Conservation (phyloP, 2,888 invertebrate genomes). For the Eueremaeus valkanovi region DNA sequence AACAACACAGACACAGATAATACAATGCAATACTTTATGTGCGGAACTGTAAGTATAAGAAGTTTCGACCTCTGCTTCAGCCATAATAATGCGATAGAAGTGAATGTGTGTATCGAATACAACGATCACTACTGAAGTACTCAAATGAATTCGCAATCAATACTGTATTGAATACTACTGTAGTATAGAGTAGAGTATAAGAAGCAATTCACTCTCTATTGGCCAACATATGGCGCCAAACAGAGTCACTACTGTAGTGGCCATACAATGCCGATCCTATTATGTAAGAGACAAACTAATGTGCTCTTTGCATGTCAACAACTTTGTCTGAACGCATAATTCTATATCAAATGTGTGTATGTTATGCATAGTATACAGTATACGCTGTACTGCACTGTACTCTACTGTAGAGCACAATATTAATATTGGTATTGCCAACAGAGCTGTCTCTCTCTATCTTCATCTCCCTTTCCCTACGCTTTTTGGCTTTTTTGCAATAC, state of each 20-base stretch:
- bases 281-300: constrained; percentile 21
- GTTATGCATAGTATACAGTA: no score
- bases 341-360: neutral
- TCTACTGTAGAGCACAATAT: neutral
- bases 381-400: neutral
- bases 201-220: constrained; percentile 30
- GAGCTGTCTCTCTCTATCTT: neutral
- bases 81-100: neutral
- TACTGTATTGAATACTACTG: no score
- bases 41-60: neutral
- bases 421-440: neutral
- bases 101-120: constrained; percentile 3
- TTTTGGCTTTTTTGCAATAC: neutral
- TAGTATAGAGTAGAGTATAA: no score
- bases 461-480: neutral
- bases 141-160: neutral
- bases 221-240: constrained; percentile 21
- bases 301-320: constrained; percentile 18
- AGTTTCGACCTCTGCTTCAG: constrained; percentile 1
- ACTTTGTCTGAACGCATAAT: neutral
- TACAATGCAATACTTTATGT: no score
- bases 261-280: neutral
- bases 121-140: neutral
- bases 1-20: constrained; percentile 10
- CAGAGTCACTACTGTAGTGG: constrained; percentile 11